Base-by-base conservation (phyloP, 2,888 invertebrate genomes). In the Eremobia ochroleuca region DNA sequence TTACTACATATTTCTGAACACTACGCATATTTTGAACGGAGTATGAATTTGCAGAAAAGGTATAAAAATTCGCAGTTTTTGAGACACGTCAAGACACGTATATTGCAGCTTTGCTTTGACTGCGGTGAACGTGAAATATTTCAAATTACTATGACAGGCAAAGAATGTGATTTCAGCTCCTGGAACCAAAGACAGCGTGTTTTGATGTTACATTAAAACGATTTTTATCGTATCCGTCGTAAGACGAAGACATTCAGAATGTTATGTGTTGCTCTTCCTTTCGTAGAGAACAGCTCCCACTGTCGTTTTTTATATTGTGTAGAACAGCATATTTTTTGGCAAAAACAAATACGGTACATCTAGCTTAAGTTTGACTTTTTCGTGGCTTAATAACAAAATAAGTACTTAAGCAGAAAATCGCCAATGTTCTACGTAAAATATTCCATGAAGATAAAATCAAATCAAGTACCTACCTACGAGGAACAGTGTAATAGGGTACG, bases 161-260 rank as follows among this genome's bases (percentile, higher is more conserved):
- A 62, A 59, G 62, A 84, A 83, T 77, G 43, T n/a, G n/a, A 65
- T 81, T 37, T 34, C 8, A 67, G 6, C 46, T 58, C 6, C 15
- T 18, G 43, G 49, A 75, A 71, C 31, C 8, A 46, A 67, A 37
- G 43, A 46, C 40, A 40, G n/a, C 28, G 15, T 31, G 70, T 61
- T 61, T 49, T 9, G 59, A 68, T 61, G n/a, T 43, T 37, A 55
- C n/a, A 59, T 40, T 46, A 11, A n/a, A 55, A 31, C 62, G 73
- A 73, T 79, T 67, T 59, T 67, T 59, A 40, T 67, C 8, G 15
- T 52, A 46, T 68, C 28, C 15, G 6, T 71, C 28, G 21, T 25
- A 43, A 49, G 9, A 15, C 9, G 21, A 72, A 55, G 55, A 49
- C 55, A 49, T 65, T 59, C 59, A 43, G 67, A 18, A 25, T 52